Evolutionary conservation across 2,888 invertebrate species (phyloP).

Genomic region (Autographa gamma): DNA sequence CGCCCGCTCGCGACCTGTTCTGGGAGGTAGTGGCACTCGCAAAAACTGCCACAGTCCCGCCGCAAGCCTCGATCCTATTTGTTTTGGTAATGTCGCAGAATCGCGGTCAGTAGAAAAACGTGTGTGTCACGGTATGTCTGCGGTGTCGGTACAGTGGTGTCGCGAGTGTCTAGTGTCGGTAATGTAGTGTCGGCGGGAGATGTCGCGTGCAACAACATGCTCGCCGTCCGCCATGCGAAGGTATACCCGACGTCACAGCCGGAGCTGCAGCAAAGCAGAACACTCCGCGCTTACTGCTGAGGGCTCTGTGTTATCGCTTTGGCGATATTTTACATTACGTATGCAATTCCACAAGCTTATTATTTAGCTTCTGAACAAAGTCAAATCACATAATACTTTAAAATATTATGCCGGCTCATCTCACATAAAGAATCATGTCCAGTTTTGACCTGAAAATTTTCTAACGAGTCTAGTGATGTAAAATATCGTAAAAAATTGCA

Average conservation of each 20-base stretch:
- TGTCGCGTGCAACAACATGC: slow-evolving; percentile 72
- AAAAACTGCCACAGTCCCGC: slow-evolving; percentile 61
- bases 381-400: no score
- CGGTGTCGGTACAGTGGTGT: slow-evolving; percentile 45
- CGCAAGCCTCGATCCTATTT: slow-evolving; percentile 61
- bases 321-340: not conserved
- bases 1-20: slow-evolving; percentile 52
- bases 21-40: slow-evolving; percentile 61
- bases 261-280: not conserved
- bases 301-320: not conserved
- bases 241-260: slow-evolving; percentile 57
- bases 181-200: slow-evolving; percentile 64
- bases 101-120: slow-evolving; percentile 53
- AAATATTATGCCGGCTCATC: no score
- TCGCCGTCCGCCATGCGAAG: slow-evolving; percentile 81
- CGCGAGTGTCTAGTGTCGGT: slow-evolving; percentile 53
- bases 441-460: no score
- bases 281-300: not conserved
- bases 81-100: slow-evolving; percentile 63
- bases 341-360: not conserved
- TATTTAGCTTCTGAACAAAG: no score
- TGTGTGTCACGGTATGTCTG: slow-evolving; percentile 46
- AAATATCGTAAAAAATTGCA: no score
- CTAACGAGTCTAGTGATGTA: no score
- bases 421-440: no score